Conservation (phyloP, 2,113 vertebrate genomes). For the Oreotrochilus melanogaster region DNA sequence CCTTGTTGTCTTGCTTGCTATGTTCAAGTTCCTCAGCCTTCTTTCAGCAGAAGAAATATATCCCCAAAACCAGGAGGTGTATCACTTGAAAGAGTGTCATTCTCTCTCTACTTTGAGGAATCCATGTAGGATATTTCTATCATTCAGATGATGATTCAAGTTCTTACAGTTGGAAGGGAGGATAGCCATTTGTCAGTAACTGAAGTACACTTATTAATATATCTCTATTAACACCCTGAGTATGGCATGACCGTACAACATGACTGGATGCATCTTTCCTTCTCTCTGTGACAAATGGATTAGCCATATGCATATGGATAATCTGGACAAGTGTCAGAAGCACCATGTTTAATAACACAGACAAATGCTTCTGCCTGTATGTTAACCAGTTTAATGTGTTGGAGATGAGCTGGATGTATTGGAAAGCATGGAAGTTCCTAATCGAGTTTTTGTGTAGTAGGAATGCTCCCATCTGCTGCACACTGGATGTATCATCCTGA, state of each 20-base stretch:
- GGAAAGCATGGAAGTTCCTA: neutral
- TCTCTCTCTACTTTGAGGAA: neutral
- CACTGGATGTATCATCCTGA: neutral
- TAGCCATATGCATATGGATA: neutral
- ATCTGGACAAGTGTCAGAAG: neutral
- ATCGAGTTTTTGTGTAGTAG: neutral
- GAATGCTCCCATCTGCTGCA: neutral
- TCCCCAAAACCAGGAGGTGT: neutral
- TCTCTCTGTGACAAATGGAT: neutral
- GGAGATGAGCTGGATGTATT: neutral
- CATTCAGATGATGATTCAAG: neutral
- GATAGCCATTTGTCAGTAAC: neutral
- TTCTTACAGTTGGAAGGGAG: neutral
- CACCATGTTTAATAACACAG: neutral
- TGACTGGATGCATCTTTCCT: neutral
- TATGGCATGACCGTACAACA: neutral
- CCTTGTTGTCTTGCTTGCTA: neutral
- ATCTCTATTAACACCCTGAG: neutral
- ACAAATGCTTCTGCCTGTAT: neutral
- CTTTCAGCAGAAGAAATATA: neutral
- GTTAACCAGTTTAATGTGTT: neutral
- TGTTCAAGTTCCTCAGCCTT: neutral
- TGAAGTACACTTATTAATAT: neutral
- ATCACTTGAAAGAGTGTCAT: neutral
- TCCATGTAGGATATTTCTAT: neutral